Base-by-base conservation (phyloP, 37 sponge, comb jelly and placozoan species). In the Chondrilla cf. caribensis region DNA sequence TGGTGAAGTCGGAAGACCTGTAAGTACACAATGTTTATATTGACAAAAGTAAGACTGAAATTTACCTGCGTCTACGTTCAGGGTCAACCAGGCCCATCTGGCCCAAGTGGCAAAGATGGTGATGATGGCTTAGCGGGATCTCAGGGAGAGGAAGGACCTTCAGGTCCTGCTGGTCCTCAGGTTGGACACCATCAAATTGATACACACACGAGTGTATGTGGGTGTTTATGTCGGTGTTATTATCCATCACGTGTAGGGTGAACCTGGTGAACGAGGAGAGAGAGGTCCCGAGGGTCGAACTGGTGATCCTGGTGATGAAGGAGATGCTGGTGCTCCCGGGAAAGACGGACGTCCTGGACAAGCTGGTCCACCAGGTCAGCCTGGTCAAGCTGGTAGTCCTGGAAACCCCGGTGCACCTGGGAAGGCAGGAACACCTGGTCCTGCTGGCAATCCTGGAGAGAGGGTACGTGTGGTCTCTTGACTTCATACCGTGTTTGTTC, bases 371-470 rank as follows among this genome's bases (percentile, higher is more conserved):
- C 51, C 84, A 26, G 92, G 92, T 38, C 55, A 58, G 24, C 62
- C 90, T 62, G 90, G 90, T 0, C 65, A 73, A 37, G 42, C 86
- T 38, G 88, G 90, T 38, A 78, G 77, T 42, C 90, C 90, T 51
- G 90, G 90, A 24, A 70, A 72, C 57, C 84, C 79, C 28, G 90
- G 90, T 5, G 82, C 90, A 47, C 80, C 86, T 83, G 90, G 90
- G 28, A 77, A 83, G 22, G 60, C 39, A 40, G 92, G 86, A 24
- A 77, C 77, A 19, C 58, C 64, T 17, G 91, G 91, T 19, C 60
- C 84, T 3, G 77, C 68, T 35, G 91, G 91, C 42, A 31, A 38
- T 25, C 78, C 77, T 7, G 91, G 91, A 58, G 76, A 73, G 25
- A 73, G 76, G 43, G 76, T 73, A 38, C 38, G 76, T 25, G 18